Evolutionary conservation across 2,113 vertebrate species (phyloP).

Genomic region (Pungitius pungitius): DNA sequence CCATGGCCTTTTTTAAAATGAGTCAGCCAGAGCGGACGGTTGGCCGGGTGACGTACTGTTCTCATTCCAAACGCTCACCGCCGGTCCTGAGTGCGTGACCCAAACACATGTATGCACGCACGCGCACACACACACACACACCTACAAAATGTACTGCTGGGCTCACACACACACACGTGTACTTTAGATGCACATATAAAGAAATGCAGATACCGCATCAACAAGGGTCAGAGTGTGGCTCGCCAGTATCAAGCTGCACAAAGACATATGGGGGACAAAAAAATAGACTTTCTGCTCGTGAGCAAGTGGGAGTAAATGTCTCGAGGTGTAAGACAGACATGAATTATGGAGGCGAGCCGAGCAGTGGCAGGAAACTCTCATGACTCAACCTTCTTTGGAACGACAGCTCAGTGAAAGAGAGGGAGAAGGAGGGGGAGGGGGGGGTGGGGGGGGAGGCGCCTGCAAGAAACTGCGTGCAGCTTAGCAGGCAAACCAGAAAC

Average conservation of each 20-base stretch:
- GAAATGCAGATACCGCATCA: slow-evolving; percentile 1
- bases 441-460: not conserved
- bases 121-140: not conserved
- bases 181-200: slow-evolving; percentile 7
- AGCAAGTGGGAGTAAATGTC: slow-evolving; percentile 45
- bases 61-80: slow-evolving; percentile 67
- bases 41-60: slow-evolving; percentile 59
- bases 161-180: not conserved
- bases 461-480: slow-evolving; percentile 28
- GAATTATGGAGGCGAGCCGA: slow-evolving; percentile 69
- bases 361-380: slow-evolving; percentile 67
- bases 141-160: not conserved
- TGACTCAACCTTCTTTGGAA: slow-evolving; percentile 75
- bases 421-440: slow-evolving; percentile 7
- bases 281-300: slow-evolving; percentile 1
- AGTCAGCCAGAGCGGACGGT: slow-evolving; percentile 71
- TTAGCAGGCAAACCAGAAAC: slow-evolving; percentile 34
- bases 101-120: slow-evolving; percentile 1
- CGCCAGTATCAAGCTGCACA: not conserved
- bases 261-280: slow-evolving; percentile 53
- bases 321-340: slow-evolving; percentile 59
- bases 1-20: slow-evolving; percentile 70
- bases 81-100: slow-evolving; percentile 51
- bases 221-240: not conserved
- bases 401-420: slow-evolving; percentile 33